Percentiles rank a stretch among this genome's conserved stretches.
Conservation (phyloP, 2,113 vertebrate species). For the Pedionomus torquatus region DNA sequence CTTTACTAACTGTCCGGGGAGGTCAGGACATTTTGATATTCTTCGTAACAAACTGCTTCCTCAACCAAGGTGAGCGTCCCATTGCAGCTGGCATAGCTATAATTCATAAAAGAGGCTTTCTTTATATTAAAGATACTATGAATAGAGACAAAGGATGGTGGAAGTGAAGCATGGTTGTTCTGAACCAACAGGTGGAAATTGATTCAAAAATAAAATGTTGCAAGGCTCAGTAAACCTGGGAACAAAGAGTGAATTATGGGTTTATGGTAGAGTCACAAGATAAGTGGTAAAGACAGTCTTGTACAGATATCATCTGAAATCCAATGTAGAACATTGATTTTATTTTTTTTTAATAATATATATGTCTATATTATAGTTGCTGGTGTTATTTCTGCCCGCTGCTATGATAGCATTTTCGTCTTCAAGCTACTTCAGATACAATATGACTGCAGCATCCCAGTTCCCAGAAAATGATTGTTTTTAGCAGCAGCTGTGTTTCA, state of each 20-base stretch:
- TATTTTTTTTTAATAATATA: not conserved
- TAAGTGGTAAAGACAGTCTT: not conserved
- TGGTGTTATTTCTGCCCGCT: not conserved
- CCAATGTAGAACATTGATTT: not conserved
- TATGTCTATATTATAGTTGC: not conserved
- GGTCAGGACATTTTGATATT: not conserved
- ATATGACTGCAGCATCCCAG: not conserved
- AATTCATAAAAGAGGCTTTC: not conserved
- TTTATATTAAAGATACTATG: not conserved
- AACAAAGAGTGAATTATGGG: not conserved
- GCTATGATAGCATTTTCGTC: not conserved
- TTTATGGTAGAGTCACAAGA: not conserved
- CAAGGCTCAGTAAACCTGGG: not conserved
- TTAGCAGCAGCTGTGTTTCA: not conserved
- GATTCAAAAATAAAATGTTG: constrained; percentile 29
- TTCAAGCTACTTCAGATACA: not conserved
- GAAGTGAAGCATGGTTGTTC: not conserved
- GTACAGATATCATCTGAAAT: not conserved
- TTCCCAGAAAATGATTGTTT: not conserved
- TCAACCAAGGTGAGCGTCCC: not conserved
- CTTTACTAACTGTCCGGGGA: not conserved
- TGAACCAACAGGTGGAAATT: not conserved
- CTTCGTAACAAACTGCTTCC: not conserved
- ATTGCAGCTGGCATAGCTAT: not conserved
- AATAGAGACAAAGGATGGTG: not conserved